Evolutionary conservation across 2,797 vertebrate species (phyloP).

Genomic region (Trachops cirrhosus): DNA sequence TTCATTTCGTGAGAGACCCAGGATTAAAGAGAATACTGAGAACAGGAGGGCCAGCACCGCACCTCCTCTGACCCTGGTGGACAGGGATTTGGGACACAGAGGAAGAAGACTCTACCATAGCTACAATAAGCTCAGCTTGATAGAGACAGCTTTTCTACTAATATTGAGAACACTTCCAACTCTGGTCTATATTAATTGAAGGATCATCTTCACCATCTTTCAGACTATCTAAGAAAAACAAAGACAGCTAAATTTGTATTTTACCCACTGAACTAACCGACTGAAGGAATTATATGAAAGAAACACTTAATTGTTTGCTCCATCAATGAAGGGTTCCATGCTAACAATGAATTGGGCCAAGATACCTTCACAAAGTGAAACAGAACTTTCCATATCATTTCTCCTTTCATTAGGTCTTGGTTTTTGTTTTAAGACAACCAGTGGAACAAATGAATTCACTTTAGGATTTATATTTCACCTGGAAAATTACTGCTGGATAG

Average conservation of each 20-base stretch:
- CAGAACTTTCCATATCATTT: neutral
- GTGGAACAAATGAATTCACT: conserved; percentile 46
- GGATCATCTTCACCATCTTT: neutral
- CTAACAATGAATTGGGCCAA: neutral
- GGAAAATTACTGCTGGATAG: conserved; percentile 52
- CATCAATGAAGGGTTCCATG: neutral
- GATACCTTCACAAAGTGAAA: neutral
- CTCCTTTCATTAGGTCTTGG: neutral
- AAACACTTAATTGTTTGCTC: neutral
- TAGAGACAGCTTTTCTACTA: neutral
- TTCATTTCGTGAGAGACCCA: neutral
- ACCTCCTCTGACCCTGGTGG: neutral
- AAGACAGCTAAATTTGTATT: neutral
- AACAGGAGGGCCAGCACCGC: neutral
- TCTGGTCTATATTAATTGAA: neutral
- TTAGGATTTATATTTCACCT: conserved; percentile 55
- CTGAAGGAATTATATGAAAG: neutral
- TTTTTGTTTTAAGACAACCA: conserved; percentile 44
- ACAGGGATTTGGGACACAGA: neutral
- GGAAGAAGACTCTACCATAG: neutral
- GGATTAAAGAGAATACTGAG: neutral
- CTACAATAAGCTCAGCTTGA: neutral
- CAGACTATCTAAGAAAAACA: neutral
- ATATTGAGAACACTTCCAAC: conserved; percentile 17
- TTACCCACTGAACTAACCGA: neutral